These are phyloP conservation scores for Orchesella cincta DNA, from an alignment of 1,140 invertebrate genomes.

Conservation along the genomic window DNA sequence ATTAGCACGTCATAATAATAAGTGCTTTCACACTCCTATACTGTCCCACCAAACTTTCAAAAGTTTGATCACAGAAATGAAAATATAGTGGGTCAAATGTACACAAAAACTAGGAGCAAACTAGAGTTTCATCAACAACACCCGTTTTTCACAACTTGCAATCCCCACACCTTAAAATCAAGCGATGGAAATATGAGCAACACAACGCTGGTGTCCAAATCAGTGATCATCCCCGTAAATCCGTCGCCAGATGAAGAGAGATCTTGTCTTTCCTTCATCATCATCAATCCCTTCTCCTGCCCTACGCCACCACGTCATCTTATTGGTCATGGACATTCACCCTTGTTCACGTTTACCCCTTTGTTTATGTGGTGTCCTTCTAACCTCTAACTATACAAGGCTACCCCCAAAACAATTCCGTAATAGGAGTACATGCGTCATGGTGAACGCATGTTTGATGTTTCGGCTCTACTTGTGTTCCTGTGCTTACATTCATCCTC, in stretches of 20 bases:
- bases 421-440: too few species aligned
- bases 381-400: constrained; percentile 18
- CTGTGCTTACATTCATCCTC: not conserved
- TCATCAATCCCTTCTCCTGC: not conserved
- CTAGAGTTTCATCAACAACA: not conserved
- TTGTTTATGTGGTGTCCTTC: constrained; percentile 38
- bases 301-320: not conserved
- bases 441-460: not conserved
- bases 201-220: not conserved
- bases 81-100: too few species aligned
- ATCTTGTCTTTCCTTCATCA: too few species aligned
- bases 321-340: not conserved
- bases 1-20: too few species aligned
- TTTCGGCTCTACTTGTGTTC: not conserved
- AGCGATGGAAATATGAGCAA: not conserved
- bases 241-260: not conserved
- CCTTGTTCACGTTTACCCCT: constrained; percentile 19
- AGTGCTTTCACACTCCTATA: too few species aligned
- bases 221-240: not conserved
- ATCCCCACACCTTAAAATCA: not conserved
- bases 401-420: not conserved
- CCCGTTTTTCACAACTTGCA: not conserved
- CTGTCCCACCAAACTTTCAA: too few species aligned
- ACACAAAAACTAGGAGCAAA: not conserved
- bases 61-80: too few species aligned